A percentile compares a stretch with the other conserved stretches of the same genome.
Evolutionary conservation across 2,888 invertebrate genomes (phyloP).

Genomic region (Polydrusus pterygomalis): DNA sequence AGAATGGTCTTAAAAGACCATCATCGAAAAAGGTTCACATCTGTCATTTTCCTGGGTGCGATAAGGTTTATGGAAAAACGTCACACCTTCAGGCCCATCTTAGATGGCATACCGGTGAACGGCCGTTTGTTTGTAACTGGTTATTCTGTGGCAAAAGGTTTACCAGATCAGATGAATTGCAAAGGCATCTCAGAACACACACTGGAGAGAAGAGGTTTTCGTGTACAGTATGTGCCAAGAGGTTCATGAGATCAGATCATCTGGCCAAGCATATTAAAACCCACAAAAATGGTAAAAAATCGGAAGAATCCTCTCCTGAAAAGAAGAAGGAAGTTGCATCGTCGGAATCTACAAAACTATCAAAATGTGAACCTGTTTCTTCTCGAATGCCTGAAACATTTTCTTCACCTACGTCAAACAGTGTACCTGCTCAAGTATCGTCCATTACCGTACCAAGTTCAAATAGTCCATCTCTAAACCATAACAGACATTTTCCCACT

Average conservation of each 20-base stretch:
- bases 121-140: constrained; percentile 93
- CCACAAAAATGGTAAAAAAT: constrained; percentile 79
- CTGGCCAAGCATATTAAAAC: constrained; percentile 95
- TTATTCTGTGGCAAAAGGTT: constrained; percentile 92
- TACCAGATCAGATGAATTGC: constrained; percentile 93
- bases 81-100: constrained; percentile 82
- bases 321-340: constrained; percentile 24
- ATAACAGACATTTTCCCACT: background rate
- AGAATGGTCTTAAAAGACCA: constrained; percentile 85
- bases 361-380: constrained; percentile 8
- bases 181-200: constrained; percentile 91
- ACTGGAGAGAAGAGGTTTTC: constrained; percentile 92
- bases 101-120: constrained; percentile 94
- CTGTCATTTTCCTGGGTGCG: constrained; percentile 91
- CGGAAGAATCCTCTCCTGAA: constrained; percentile 48
- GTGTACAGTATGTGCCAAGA: constrained; percentile 90
- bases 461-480: constrained; percentile 13
- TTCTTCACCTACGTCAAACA: constrained; percentile 13
- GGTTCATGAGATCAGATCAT: constrained; percentile 95
- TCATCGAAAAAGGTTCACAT: constrained; percentile 89
- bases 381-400: constrained; percentile 18
- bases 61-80: constrained; percentile 93
- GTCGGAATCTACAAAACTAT: background rate
- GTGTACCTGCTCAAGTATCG: background rate
- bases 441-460: background rate